These are phyloP conservation scores for Chrysopilus asiliformis DNA, from an alignment of 2,888 invertebrate genomes.

Conservation along the genomic window DNA sequence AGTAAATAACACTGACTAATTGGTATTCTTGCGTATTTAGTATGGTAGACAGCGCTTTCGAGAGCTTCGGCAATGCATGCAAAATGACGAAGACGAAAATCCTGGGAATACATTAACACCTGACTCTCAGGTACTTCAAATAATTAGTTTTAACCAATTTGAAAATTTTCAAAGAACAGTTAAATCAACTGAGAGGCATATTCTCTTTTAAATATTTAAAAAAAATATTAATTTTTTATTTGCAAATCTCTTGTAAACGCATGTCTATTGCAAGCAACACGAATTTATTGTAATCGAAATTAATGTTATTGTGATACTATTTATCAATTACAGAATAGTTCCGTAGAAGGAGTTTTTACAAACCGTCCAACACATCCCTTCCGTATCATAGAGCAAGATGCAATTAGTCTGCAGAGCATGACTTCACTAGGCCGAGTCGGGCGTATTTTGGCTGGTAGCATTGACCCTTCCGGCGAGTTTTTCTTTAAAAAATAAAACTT, in stretches of 20 bases:
- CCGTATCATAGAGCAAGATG: conserved; percentile 76
- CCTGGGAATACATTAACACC: conserved; percentile 53
- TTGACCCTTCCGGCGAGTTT: conserved; percentile 37
- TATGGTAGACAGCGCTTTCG: conserved; percentile 62
- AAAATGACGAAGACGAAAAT: conserved; percentile 72
- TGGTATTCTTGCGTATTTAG: too few relatives aligned
- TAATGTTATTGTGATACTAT: not conserved
- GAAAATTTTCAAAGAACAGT: too few relatives aligned
- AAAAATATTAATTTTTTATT: not conserved
- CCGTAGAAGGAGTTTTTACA: conserved; percentile 63
- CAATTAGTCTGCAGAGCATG: conserved; percentile 77
- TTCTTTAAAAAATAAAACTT: not conserved
- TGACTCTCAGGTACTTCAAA: conserved; percentile 53
- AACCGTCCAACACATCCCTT: conserved; percentile 62
- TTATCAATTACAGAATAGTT: conserved; percentile 35
- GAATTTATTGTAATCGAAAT: not conserved
- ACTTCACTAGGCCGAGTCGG: conserved; percentile 76
- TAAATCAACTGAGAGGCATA: too few relatives aligned
- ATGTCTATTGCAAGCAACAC: not conserved
- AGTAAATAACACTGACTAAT: too few relatives aligned
- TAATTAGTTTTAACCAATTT: too few relatives aligned
- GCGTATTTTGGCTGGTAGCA: conserved; percentile 57
- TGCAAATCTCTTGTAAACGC: not conserved
- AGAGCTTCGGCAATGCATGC: conserved; percentile 72
- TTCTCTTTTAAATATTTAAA: too few relatives aligned